Evolutionary conservation across 2,113 vertebrate species (phyloP).

Genomic region (Calidris pugnax): DNA sequence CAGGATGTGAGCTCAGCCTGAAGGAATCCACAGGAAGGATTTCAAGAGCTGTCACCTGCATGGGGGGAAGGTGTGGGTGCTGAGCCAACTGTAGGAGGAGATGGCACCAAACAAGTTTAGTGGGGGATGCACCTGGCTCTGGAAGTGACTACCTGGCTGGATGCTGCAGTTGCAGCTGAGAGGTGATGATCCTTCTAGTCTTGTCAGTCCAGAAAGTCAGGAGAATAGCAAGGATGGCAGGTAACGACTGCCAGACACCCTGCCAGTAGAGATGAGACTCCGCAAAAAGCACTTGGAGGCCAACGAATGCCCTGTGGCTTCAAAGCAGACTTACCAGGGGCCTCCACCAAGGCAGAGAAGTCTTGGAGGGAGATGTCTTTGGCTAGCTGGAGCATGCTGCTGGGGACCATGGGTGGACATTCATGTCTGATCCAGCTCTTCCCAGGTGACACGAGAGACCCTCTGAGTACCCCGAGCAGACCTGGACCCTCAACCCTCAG

Average conservation of each 20-base stretch:
- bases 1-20: background rate
- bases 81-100: background rate
- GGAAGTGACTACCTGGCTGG: background rate
- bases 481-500: too few species aligned
- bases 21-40: background rate
- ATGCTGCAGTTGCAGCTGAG: background rate
- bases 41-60: background rate
- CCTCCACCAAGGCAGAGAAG: background rate
- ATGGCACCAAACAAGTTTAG: accelerated
- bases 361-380: background rate
- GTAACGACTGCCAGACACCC: accelerated
- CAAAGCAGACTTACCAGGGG: background rate
- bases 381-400: background rate
- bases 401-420: background rate
- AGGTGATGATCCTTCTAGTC: background rate
- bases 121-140: background rate
- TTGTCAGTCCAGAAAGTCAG: background rate
- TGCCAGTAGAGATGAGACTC: background rate
- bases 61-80: accelerated
- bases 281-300: background rate
- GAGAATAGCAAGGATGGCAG: background rate
- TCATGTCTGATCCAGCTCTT: background rate
- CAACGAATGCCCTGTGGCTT: background rate
- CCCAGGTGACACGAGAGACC: background rate
- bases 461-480: background rate